Evolutionary conservation across 2,113 vertebrate species (phyloP), one percentile per base, ranked within the genome.

Genomic region (Nerophis ophidion): DNA sequence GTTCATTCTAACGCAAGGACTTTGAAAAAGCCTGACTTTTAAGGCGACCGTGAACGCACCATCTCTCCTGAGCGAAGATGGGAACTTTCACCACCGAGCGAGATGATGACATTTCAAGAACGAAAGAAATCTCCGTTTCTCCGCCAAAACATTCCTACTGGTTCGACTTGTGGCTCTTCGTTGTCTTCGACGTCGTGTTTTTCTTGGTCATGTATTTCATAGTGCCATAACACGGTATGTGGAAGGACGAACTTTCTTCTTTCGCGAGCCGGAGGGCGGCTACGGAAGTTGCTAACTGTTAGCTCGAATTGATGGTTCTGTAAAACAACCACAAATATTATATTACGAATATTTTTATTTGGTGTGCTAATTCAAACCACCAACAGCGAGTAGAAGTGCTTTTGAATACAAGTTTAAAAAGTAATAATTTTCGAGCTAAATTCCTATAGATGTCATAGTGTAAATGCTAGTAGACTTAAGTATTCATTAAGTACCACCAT

Each of bases 101-200:
- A 13, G 36, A 56, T 7, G 54, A 38, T 1, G 15, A 36, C 45
- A 5, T 34, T 6, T 15, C 8, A 2, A 36, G 17, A 17, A 36
- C 33, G 5, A 48, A 35, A 35, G 57, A 48, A 10, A 12, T 14
- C 4, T 5, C 10, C 5, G 14, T 48, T 7, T 60, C 57, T 48
- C 12, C 48, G 16, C 57, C 57, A 3, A 48, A 48, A 36, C 57
- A 60, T 26, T 60, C 57, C 0, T 60, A 60, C 5, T 60, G 57
- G 57, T 60, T 48, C 45, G 57, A 60, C 19, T 36, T 60, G 7
- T 60, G 57, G 57, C 4, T 60, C 6, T 60, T 60, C 15, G 15
- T 48, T 15, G 57, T 12, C 45, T 60, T 60, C 13, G 15, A 60
- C 15, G 33, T 60, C 8, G 19, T 35, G 13, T 48, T 60, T 35